Evolutionary conservation across 2,113 vertebrate genomes (phyloP).

Genomic region (Ammodytes dubius): DNA sequence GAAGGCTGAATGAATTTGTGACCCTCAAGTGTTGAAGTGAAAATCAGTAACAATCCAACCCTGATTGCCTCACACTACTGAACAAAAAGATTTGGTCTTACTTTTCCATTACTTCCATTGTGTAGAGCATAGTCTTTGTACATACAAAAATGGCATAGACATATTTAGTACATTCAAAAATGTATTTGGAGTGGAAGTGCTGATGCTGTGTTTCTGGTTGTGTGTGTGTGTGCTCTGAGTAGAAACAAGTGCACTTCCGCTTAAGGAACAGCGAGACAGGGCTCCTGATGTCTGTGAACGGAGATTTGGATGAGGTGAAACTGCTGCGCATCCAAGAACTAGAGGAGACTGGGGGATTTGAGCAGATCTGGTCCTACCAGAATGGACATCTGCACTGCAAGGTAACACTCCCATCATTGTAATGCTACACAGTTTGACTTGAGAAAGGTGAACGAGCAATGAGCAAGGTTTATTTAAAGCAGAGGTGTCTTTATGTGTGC

Average conservation of each 20-base stretch:
- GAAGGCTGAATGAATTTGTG: not conserved
- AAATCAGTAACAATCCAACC: not conserved
- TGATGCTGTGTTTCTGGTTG: not conserved
- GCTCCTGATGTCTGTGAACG: constrained; percentile 89
- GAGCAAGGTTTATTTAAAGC: not conserved
- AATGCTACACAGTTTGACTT: not conserved
- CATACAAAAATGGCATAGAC: not conserved
- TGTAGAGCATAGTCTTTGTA: too few relatives aligned
- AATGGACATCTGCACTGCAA: constrained; percentile 90
- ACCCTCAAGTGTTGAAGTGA: not conserved
- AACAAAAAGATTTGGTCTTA: too few relatives aligned
- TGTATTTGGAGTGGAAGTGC: not conserved
- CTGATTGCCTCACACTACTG: not conserved
- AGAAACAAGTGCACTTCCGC: constrained; percentile 91
- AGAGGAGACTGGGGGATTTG: constrained; percentile 86
- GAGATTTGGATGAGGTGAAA: constrained; percentile 91
- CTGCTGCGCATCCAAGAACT: constrained; percentile 89
- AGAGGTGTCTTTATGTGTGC: not conserved
- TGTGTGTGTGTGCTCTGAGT: constrained; percentile 33
- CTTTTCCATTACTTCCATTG: not conserved
- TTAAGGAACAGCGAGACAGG: constrained; percentile 89
- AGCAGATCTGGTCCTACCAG: constrained; percentile 94
- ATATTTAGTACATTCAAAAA: not conserved
- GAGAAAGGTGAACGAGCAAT: not conserved
- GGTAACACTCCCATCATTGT: constrained; percentile 76